phyloP scores from a whole-genome alignment of 2,888 invertebrate genomes.

The Hylaea fasciaria region DNA sequence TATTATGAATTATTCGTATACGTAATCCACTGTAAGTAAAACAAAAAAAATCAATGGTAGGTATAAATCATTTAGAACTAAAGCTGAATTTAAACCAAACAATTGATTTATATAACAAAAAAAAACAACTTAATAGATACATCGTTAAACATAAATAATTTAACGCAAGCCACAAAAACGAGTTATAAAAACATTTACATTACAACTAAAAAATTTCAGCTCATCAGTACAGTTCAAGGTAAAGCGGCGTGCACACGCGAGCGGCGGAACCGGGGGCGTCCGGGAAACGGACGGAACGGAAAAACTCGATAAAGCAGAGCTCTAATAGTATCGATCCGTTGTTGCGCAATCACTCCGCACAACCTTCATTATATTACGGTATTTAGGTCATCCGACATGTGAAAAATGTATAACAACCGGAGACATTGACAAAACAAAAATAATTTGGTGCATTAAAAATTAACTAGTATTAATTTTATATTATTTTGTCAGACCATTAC shows the following conservation, averaged over 20 bases:
- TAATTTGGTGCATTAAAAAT: too few species aligned
- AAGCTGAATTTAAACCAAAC: neutral
- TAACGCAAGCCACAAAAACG: too few species aligned
- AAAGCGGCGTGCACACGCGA: constrained; percentile 65
- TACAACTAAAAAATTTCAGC: constrained; percentile 3
- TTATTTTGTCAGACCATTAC: too few species aligned
- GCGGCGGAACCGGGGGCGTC: constrained; percentile 70
- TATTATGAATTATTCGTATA: too few species aligned
- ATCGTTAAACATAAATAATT: too few species aligned
- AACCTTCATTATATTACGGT: constrained; percentile 45
- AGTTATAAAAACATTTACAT: neutral
- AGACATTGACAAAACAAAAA: neutral
- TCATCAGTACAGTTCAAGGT: constrained; percentile 52
- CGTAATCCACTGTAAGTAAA: too few species aligned
- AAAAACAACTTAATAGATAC: neutral
- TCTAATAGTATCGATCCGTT: constrained; percentile 63
- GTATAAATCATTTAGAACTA: neutral
- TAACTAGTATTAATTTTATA: too few species aligned
- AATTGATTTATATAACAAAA: neutral
- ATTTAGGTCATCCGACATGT: constrained; percentile 15
- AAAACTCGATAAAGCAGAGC: constrained; percentile 59
- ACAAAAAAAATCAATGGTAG: too few species aligned
- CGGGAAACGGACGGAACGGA: constrained; percentile 75
- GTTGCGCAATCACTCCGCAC: constrained; percentile 58
- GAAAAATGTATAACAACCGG: neutral